Percentiles rank a stretch among this genome's conserved stretches.
Conservation (phyloP, 2,797 vertebrate genomes). For the Pipistrellus pipistrellus region DNA sequence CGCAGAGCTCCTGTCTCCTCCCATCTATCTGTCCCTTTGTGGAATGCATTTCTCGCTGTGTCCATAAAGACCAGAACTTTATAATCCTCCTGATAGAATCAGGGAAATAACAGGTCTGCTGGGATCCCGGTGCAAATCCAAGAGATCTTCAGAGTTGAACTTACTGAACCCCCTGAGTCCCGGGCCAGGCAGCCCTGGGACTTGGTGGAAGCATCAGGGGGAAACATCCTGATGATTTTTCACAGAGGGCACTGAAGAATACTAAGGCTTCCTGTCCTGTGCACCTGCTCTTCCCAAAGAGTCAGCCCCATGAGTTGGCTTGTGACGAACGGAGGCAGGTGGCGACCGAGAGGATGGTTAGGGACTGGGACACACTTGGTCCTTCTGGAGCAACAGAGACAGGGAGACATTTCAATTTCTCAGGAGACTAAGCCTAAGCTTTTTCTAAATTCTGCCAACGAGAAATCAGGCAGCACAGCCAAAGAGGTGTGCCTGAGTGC, state of each 20-base stretch:
- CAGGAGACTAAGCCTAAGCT: neutral
- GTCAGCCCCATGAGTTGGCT: neutral
- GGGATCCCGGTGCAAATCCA: constrained; percentile 73
- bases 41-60: constrained; percentile 63
- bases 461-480: neutral
- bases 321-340: neutral
- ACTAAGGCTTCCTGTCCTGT: neutral
- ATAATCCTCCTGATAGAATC: constrained; percentile 67
- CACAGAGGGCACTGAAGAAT: neutral
- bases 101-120: constrained; percentile 74
- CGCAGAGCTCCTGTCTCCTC: constrained; percentile 26
- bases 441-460: constrained; percentile 26
- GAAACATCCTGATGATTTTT: neutral
- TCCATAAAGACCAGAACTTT: constrained; percentile 38
- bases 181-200: constrained; percentile 58
- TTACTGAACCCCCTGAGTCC: constrained; percentile 70
- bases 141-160: constrained; percentile 61
- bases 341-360: neutral
- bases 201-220: neutral
- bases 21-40: constrained; percentile 34
- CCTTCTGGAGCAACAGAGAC: neutral
- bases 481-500: neutral
- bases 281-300: neutral
- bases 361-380: neutral
- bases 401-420: constrained; percentile 21